Evolutionary conservation across 2,888 invertebrate species (phyloP).

Genomic region (Prenolepis imparis): DNA sequence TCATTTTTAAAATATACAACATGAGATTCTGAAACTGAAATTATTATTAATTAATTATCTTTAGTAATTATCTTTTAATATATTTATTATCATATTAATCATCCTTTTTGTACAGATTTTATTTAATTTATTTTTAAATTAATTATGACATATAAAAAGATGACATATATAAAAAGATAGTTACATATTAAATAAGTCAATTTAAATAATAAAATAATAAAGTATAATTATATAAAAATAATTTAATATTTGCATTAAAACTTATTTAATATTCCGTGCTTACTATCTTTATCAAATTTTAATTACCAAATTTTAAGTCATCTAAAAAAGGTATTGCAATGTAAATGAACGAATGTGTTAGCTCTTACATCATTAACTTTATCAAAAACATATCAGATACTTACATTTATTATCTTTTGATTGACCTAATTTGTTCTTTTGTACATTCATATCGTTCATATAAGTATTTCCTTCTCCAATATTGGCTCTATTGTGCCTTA

Average conservation of each 20-base stretch:
- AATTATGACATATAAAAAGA: not conserved
- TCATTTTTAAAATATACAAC: constrained; percentile 9
- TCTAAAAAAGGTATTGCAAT: not conserved
- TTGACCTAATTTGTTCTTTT: not conserved
- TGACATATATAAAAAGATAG: not conserved
- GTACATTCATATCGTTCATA: not conserved
- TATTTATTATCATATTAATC: no score
- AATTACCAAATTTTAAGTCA: not conserved
- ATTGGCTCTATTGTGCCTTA: constrained; percentile 11
- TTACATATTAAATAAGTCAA: not conserved
- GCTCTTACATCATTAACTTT: not conserved
- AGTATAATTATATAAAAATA: not conserved
- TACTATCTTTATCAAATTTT: not conserved
- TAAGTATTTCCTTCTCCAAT: not conserved
- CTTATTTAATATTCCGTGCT: not conserved
- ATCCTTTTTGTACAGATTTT: not conserved
- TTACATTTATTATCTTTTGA: constrained; percentile 30
- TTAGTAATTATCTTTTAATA: no score
- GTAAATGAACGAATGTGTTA: not conserved
- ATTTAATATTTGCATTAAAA: not conserved
- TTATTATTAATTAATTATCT: not conserved
- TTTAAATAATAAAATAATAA: not conserved
- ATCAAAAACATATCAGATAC: not conserved
- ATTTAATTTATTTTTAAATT: not conserved
- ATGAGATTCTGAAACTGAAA: constrained; percentile 43